Conservation (phyloP, 2,113 vertebrate genomes). For the Notarius lentiginosus region DNA sequence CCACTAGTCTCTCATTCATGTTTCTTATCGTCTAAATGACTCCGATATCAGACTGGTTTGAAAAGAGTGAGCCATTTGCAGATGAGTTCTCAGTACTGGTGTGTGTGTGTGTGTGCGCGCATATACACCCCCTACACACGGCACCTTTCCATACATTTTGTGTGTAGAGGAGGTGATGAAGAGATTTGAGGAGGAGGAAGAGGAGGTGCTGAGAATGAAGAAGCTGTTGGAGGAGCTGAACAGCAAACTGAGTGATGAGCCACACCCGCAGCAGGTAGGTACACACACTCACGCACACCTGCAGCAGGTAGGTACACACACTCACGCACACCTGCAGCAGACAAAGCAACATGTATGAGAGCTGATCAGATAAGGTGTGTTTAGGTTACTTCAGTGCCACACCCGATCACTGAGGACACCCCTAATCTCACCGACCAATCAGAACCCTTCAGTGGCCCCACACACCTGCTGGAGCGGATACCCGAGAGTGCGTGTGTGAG, state of each 20-base stretch:
- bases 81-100: neutral
- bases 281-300: neutral
- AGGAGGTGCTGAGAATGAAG: slow-evolving; percentile 44
- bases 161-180: slow-evolving; percentile 43
- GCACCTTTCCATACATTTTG: neutral
- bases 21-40: no score
- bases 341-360: no score
- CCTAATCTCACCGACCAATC: neutral
- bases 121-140: neutral
- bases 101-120: neutral
- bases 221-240: slow-evolving; percentile 45
- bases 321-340: neutral
- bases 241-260: slow-evolving; percentile 18
- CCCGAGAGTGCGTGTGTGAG: neutral
- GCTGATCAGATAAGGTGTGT: neutral
- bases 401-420: neutral
- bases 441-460: neutral
- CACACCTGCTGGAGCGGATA: neutral
- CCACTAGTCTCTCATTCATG: neutral
- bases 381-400: neutral
- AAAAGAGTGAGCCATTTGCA: neutral
- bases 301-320: neutral
- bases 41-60: neutral
- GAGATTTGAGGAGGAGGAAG: slow-evolving; percentile 42
- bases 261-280: neutral